These are phyloP conservation scores for Hypena proboscidalis DNA, from an alignment of 2,888 invertebrate species.

Conservation along the genomic window DNA sequence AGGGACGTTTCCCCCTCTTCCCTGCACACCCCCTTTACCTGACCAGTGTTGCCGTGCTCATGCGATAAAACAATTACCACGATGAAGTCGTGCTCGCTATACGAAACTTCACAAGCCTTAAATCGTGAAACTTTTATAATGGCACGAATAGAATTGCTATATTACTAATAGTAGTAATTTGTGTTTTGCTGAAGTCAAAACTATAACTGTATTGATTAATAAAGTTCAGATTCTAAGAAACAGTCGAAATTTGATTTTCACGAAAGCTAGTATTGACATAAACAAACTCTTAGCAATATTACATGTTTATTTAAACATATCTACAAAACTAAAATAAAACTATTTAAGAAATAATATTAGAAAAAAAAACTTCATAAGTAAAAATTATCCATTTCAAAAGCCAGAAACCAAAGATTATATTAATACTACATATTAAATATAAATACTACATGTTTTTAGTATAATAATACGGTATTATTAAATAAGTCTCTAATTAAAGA, in stretches of 20 bases:
- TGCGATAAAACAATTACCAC: slow-evolving; percentile 85
- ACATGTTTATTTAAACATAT: no score
- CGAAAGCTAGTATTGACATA: no score
- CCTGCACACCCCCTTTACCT: slow-evolving; percentile 43
- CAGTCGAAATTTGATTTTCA: no score
- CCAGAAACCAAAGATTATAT: no score
- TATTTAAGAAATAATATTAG: no score
- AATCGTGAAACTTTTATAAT: slow-evolving; percentile 49
- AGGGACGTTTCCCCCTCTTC: slow-evolving; percentile 43
- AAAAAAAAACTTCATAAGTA: no score
- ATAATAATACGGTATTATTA: slow-evolving; percentile 38
- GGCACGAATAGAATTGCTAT: slow-evolving; percentile 15
- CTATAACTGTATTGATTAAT: no score
- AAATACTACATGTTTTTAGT: no score
- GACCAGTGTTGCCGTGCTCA: slow-evolving; percentile 69
- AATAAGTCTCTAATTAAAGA: slow-evolving; percentile 44
- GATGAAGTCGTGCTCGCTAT: slow-evolving; percentile 67
- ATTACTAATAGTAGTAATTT: slow-evolving; percentile 10
- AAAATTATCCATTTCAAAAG: no score
- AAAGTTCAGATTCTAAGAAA: no score
- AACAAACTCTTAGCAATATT: no score
- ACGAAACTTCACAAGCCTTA: slow-evolving; percentile 60
- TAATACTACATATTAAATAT: slow-evolving; percentile 33
- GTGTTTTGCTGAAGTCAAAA: not conserved
- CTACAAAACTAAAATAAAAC: no score